A percentile compares a stretch with the other conserved stretches of the same genome.
Conservation (phyloP, 2,113 vertebrate species). For the Pelmatolapia mariae region DNA sequence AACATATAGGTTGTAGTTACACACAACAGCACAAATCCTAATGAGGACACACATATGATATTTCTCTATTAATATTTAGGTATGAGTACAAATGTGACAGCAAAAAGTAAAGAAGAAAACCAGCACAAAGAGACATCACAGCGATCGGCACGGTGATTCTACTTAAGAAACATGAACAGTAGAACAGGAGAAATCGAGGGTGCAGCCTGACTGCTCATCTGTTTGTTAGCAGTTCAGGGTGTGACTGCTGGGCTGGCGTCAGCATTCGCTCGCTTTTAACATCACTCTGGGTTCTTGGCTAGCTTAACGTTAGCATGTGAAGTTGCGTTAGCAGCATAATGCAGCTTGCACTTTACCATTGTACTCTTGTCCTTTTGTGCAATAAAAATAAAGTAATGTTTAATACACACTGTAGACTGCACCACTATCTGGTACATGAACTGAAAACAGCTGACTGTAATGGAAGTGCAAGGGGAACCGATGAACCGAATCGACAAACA, state of each 20-base stretch:
- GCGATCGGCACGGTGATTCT: rapidly evolving
- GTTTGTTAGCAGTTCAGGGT: not conserved
- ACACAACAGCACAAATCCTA: not conserved
- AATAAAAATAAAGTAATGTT: not conserved
- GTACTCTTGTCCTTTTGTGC: not conserved
- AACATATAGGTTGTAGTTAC: not conserved
- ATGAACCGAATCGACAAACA: not conserved
- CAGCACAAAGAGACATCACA: not conserved
- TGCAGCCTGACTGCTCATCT: not conserved
- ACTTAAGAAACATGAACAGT: rapidly evolving
- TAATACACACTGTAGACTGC: not conserved
- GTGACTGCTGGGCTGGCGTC: not conserved
- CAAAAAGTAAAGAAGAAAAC: not conserved
- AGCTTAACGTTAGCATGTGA: not conserved
- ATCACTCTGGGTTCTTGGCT: not conserved
- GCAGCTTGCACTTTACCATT: not conserved
- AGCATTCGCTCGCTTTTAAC: not conserved
- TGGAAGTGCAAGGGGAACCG: not conserved
- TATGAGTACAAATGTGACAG: not conserved
- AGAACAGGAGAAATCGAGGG: not conserved
- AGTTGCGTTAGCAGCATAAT: not conserved
- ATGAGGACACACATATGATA: not conserved
- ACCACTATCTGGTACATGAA: not conserved
- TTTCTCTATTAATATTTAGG: not conserved
- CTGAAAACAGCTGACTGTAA: not conserved